Evolutionary conservation across 1,140 invertebrate genomes (phyloP), one percentile per base, ranked within the genome.

Genomic region (Sitophilus oryzae): DNA sequence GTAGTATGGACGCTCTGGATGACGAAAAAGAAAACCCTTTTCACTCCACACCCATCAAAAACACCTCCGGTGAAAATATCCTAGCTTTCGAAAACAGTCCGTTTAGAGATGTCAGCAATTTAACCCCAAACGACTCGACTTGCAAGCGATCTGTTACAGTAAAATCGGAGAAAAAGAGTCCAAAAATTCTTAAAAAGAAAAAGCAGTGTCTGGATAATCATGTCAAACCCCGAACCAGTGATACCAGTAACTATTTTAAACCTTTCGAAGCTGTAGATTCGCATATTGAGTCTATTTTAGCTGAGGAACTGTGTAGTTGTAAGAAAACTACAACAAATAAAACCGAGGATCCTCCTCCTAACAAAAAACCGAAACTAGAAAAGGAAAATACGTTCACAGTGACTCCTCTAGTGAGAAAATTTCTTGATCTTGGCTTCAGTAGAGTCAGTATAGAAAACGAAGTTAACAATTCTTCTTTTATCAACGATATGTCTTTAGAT

Each of bases 401-500:
- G n/a, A 62, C 66, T n/a, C 67, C 67, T 62, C 64, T 71, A 64
- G 67, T 70, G 49, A 60, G 63, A 58, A 64, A 62, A 44, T 66
- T 71, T 15, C 47, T 68, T 38, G 67, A 69, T 59, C 52, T 69
- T 40, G 52, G 59, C 37, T 70, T 69, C 49, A 66, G 60, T 44
- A 55, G 52, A 48, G 37, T 23, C 8, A 58, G 44, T 53, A 20
- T 35, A 18, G 40, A 57, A 18, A 59, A 45, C 15, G 37, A 48
- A 8, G 45, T 25, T 8, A 61, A 62, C n/a, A 42, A 60, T 35
- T 70, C 67, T 0, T 70, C 69, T 8, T 62, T 60, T 41, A 70
- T 72, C 22, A 70, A 72, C 42, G 61, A 71, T 45, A 54, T 72
- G 50, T 70, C 70, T 3, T 60, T 72, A 36, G 68, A 71, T 54